A percentile compares a stretch with the other conserved stretches of the same genome.
phyloP scores from a whole-genome alignment of 2,113 vertebrate species.

The Thunnus maccoyii region DNA sequence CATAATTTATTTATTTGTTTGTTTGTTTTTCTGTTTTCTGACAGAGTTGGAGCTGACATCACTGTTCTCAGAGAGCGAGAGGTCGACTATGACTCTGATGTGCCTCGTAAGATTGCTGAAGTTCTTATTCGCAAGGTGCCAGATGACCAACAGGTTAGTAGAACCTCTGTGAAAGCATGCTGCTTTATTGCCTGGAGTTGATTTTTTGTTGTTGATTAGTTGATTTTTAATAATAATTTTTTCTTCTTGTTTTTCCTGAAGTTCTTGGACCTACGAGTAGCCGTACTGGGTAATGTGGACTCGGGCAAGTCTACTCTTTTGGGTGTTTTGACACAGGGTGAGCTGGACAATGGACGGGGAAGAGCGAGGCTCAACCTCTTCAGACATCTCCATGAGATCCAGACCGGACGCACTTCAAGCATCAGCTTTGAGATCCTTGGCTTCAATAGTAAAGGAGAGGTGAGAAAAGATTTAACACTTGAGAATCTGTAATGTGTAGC shows the following conservation, averaged over 20 bases:
- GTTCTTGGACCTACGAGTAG: conserved; percentile 97
- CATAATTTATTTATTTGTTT: neutral
- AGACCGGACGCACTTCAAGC: conserved; percentile 97
- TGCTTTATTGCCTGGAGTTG: neutral
- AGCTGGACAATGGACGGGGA: conserved; percentile 97
- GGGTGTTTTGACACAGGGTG: conserved; percentile 96
- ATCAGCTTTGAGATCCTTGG: conserved; percentile 99
- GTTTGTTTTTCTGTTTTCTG: neutral
- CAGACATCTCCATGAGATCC: conserved; percentile 98
- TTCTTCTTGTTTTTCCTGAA: conserved; percentile 63
- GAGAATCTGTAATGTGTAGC: neutral
- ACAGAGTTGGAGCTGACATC: conserved; percentile 97
- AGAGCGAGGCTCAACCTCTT: conserved; percentile 98
- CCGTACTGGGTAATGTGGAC: conserved; percentile 97
- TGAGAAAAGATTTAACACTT: conserved; percentile 64
- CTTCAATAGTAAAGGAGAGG: conserved; percentile 98
- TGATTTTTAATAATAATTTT: neutral
- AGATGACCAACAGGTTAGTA: conserved; percentile 95
- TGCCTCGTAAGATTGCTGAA: conserved; percentile 93
- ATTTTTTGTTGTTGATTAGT: neutral
- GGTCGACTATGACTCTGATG: conserved; percentile 92
- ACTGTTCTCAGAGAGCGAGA: conserved; percentile 93
- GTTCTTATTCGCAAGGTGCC: conserved; percentile 98
- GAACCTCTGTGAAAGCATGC: neutral
- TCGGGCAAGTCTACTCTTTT: conserved; percentile 97